Base-by-base conservation (phyloP, 1,140 invertebrate species). In the Drosophila ironensis region DNA sequence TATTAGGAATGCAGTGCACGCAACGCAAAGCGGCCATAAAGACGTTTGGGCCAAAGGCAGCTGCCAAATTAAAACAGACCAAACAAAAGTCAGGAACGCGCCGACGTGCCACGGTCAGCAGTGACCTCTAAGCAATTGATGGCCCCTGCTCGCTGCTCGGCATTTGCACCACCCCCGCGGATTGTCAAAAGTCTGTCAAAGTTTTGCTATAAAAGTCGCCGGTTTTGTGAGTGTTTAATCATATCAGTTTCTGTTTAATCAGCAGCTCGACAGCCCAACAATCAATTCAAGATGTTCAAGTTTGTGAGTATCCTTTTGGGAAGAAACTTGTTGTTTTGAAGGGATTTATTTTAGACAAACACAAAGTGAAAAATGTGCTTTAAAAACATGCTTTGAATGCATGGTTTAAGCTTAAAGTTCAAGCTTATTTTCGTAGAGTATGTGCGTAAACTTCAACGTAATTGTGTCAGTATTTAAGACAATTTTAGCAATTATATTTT, bases 231-330 rank as follows among this genome's bases (percentile, higher is more conserved):
- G n/a, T 64, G 27, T 41, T 56, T 57, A 70, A 84, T 82, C 78
- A 84, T 67, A 84, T 71, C 69, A 86, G 74, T 84, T 74, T 78
- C 74, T 78, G 46, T 70, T 59, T 41, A 42, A 54, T 68, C 76
- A 86, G 70, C 71, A 61, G 44, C 42, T 41, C 45, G 56, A 73
- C 45, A 69, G 54, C 27, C 51, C 48, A 19, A 25, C 37, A 47
- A 60, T 37, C 50, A 30, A 46, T 35, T 2, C 87, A 89, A 89
- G 50, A 89, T 89, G 87, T 89, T 87, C 70, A 89, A 89, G 76
- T 89, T 88, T 76, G 87, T 89, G 78, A 89, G 87, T 89, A 74
- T 45, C 11, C 4, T 4, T 11, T n/a, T 9, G 5, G n/a, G 30
- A 14, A 14, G 2, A 44, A 16, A 24, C n/a, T n/a, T n/a, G n/a